A percentile compares a stretch with the other conserved stretches of the same genome.
phyloP scores from a whole-genome alignment of 2,113 vertebrate species.

The Recurvirostra avosetta region DNA sequence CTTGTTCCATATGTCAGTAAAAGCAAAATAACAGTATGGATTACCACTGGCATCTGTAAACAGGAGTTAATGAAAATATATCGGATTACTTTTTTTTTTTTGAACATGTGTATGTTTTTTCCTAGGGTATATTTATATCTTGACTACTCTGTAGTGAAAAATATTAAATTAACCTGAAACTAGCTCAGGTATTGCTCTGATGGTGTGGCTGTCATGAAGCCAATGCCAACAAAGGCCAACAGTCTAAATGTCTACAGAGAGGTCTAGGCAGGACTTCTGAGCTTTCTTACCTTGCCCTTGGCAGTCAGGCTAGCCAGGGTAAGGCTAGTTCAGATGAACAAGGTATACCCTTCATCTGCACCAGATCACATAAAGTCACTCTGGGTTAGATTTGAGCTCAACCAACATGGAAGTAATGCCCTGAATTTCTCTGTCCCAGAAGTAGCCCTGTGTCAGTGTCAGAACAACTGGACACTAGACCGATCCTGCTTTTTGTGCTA shows the following conservation, averaged over 20 bases:
- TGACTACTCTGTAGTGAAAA: not conserved
- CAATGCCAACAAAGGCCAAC: not conserved
- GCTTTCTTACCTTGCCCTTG: not conserved
- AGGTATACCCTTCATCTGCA: not conserved
- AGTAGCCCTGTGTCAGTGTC: not conserved
- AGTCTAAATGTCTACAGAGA: not conserved
- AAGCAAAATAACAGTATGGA: not conserved
- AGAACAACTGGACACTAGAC: not conserved
- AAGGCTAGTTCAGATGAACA: not conserved
- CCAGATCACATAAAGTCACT: not conserved
- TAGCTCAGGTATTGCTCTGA: not conserved
- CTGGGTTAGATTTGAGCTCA: not conserved
- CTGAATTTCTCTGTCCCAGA: not conserved
- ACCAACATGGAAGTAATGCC: not conserved
- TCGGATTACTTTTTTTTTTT: not conserved
- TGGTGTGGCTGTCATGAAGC: not conserved
- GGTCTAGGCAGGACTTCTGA: not conserved
- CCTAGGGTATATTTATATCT: not conserved
- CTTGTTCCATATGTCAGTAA: not conserved
- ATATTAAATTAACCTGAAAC: not conserved
- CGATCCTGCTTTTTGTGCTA: not conserved
- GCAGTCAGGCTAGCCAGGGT: not conserved
- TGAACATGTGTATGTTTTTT: not conserved
- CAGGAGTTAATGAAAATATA: not conserved
- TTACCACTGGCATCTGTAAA: not conserved